Conservation (phyloP, 2,113 vertebrate genomes). For the Oophaga pumilio region DNA sequence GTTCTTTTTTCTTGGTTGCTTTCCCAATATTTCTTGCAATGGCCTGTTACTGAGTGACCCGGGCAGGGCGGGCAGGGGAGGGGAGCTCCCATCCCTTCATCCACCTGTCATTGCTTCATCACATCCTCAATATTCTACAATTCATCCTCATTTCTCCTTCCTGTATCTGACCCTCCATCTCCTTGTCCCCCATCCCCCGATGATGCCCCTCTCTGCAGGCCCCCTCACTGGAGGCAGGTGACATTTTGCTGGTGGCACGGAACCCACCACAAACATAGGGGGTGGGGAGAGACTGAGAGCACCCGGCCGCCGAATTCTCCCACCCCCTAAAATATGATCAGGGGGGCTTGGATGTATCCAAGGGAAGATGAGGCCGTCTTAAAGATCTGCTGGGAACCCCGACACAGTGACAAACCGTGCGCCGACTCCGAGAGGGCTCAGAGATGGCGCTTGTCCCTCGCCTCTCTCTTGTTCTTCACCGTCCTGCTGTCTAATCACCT, state of each 20-base stretch:
- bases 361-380: slow-evolving; percentile 75
- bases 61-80: slow-evolving; percentile 44
- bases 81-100: slow-evolving; percentile 47
- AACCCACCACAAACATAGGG: slow-evolving; percentile 52
- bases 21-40: slow-evolving; percentile 41
- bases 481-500: slow-evolving; percentile 80
- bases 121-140: not conserved
- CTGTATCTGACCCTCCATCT: slow-evolving; percentile 9
- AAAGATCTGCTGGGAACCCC: slow-evolving; percentile 72
- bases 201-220: slow-evolving; percentile 42
- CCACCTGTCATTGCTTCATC: not conserved
- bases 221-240: slow-evolving; percentile 55
- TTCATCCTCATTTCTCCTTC: not conserved
- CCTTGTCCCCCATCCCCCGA: slow-evolving; percentile 29
- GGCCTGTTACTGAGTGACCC: slow-evolving; percentile 50
- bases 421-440: slow-evolving; percentile 80
- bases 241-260: slow-evolving; percentile 50
- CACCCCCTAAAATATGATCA: slow-evolving; percentile 78
- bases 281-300: slow-evolving; percentile 59
- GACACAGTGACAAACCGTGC: slow-evolving; percentile 77
- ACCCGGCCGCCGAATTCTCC: slow-evolving; percentile 56
- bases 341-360: slow-evolving; percentile 80
- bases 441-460: slow-evolving; percentile 81
- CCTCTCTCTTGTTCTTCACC: slow-evolving; percentile 78
- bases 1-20: slow-evolving; percentile 35